Evolutionary conservation across 2,888 invertebrate species (phyloP).

Genomic region (Campoplex nolae): DNA sequence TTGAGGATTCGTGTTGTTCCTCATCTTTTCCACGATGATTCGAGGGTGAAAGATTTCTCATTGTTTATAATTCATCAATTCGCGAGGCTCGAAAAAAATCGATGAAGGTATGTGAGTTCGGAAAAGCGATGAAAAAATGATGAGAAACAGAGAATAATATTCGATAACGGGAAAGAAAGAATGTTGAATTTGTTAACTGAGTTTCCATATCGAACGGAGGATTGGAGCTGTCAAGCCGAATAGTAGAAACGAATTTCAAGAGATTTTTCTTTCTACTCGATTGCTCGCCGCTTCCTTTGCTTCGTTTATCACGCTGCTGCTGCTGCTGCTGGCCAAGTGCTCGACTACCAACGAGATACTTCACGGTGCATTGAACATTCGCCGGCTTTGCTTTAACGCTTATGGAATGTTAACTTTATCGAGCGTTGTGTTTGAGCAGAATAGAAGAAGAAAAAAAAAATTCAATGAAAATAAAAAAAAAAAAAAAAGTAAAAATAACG

Average conservation of each 20-base stretch:
- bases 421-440: conserved; percentile 3
- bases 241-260: conserved; percentile 47
- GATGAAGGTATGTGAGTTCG: too few relatives aligned
- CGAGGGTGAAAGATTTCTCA: too few relatives aligned
- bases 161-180: conserved; percentile 51
- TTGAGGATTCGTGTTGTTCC: too few relatives aligned
- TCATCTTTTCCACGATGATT: too few relatives aligned
- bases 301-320: conserved; percentile 55
- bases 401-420: conserved; percentile 37
- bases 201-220: conserved; percentile 43
- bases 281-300: conserved; percentile 20
- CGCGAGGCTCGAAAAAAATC: too few relatives aligned
- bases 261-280: neutral
- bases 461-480: neutral
- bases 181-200: conserved; percentile 45
- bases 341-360: conserved; percentile 44
- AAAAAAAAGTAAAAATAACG: neutral
- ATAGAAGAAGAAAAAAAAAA: neutral
- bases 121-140: neutral
- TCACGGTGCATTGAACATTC: conserved; percentile 63
- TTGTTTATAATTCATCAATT: too few relatives aligned
- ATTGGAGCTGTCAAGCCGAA: conserved; percentile 52
- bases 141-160: neutral
- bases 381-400: conserved; percentile 39
- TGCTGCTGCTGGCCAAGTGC: conserved; percentile 18